phyloP scores from a whole-genome alignment of 2,113 vertebrate species.

The Vanacampus margaritifer region DNA sequence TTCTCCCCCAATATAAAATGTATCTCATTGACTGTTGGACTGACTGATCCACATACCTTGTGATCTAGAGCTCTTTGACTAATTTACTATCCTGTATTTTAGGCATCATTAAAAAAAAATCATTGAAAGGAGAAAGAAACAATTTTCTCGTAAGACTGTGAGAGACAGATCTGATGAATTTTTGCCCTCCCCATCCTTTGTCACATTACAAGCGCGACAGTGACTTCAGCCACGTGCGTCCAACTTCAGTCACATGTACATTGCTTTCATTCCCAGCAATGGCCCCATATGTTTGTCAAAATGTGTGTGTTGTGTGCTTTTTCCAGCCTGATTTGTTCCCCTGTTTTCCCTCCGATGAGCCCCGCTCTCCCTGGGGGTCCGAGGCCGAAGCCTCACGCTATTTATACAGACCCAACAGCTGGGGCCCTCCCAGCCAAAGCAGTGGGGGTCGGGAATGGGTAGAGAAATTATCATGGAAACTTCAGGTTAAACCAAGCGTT shows the following conservation, averaged over 20 bases:
- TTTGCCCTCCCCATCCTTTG: conserved; percentile 8
- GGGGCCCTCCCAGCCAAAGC: conserved; percentile 75
- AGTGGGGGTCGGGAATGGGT: conserved; percentile 49
- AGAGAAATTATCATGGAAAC: conserved; percentile 68
- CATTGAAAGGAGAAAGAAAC: neutral
- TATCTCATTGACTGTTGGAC: no score
- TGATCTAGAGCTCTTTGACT: neutral
- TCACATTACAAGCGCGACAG: conserved; percentile 33
- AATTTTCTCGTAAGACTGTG: neutral
- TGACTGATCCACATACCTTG: neutral
- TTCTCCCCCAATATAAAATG: no score
- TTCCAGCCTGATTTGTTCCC: conserved; percentile 74
- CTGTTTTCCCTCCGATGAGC: conserved; percentile 69
- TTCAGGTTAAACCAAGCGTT: conserved; percentile 75
- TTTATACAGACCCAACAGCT: conserved; percentile 80
- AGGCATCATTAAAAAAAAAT: no score
- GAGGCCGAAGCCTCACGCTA: conserved; percentile 67
- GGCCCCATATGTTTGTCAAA: conserved; percentile 79
- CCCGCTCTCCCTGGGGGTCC: conserved; percentile 62
- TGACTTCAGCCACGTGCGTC: conserved; percentile 66
- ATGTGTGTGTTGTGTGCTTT: conserved; percentile 73
- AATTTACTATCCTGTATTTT: neutral
- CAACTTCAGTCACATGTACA: conserved; percentile 66
- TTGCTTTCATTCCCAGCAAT: conserved; percentile 64
- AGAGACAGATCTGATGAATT: neutral